Base-by-base conservation (phyloP, 1,140 invertebrate species). In the Batillaria attramentaria region DNA sequence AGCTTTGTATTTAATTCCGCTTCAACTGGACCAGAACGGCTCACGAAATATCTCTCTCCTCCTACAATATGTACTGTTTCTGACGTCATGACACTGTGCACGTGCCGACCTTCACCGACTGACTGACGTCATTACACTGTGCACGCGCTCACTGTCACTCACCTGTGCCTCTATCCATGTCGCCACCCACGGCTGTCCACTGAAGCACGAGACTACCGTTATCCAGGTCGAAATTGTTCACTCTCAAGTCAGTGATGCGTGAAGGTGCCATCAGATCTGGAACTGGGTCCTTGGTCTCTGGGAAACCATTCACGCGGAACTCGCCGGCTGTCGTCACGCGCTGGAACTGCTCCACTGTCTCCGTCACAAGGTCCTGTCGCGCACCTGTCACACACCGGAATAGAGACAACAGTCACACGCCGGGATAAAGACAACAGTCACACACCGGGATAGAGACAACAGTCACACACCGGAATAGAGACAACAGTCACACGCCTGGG, bases 181-280 rank as follows among this genome's bases (percentile, higher is more conserved):
- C 83, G 24, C 46, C 78, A 6, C 83, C 83, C 16, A 84, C 83
- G 20, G 83, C 78, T 10, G 83, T 84, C 83, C 83, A 84, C 20
- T 65, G 18, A 8, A 84, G 33, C 1, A 37, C 28, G 0, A 68
- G 72, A 8, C 28, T 57, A 2, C 72, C 65, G 8, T 35, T 77
- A 43, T 76, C 79, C 16, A 42, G 76, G 46, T 82, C 68, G 46
- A 80, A 80, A 6, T 43, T 78, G 4, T 5, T 72, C 5, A 84
- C 35, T 1, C 39, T 31, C 4, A 84, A 54, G 68, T 84, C 82
- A 54, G 77, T 80, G 66, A 84, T 80, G 72, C 80, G 60, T 24
- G 82, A 72, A n/a, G 82, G 82, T 18, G 82, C 74, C 35, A 84
- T 81, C 33, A 65, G 74, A 39, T 84, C 82, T 31, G 68, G 62